These are phyloP conservation scores for Macrosiphum euphorbiae DNA, from an alignment of 2,888 invertebrate species.

Conservation along the genomic window DNA sequence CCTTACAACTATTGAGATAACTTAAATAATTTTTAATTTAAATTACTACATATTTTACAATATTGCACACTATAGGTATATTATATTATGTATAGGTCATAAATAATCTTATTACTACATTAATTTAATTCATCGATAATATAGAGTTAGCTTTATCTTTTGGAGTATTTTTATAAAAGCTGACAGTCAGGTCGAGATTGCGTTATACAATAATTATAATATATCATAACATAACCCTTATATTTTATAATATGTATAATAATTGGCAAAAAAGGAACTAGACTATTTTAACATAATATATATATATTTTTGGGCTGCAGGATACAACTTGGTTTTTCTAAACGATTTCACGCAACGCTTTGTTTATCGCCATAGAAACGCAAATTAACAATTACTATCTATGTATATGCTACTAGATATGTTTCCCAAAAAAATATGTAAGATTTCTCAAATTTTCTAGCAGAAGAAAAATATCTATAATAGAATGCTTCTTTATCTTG, in stretches of 20 bases:
- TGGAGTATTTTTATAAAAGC: background rate
- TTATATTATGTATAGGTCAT: background rate
- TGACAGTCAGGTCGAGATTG: background rate
- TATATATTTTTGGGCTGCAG: too few species aligned
- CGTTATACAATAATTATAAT: background rate
- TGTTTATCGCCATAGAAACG: too few species aligned
- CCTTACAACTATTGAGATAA: background rate
- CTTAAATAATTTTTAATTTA: background rate
- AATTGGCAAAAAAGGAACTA: background rate
- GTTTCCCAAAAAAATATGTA: too few species aligned
- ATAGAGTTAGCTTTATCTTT: background rate
- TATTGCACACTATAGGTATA: background rate
- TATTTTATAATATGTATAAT: background rate
- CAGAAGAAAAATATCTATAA: too few species aligned
- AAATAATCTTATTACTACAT: background rate
- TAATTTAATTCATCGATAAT: background rate
- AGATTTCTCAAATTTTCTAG: too few species aligned
- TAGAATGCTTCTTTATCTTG: too few species aligned
- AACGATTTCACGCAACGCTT: too few species aligned
- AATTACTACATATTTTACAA: too few species aligned
- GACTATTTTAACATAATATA: too few species aligned
- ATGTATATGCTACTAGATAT: too few species aligned
- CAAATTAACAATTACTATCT: too few species aligned
- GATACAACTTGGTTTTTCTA: too few species aligned
- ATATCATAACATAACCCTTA: background rate